Percentiles rank a stretch among this genome's conserved stretches.
Evolutionary conservation across 2,797 vertebrate species (phyloP).

Genomic region (Tolypeutes matacus): DNA sequence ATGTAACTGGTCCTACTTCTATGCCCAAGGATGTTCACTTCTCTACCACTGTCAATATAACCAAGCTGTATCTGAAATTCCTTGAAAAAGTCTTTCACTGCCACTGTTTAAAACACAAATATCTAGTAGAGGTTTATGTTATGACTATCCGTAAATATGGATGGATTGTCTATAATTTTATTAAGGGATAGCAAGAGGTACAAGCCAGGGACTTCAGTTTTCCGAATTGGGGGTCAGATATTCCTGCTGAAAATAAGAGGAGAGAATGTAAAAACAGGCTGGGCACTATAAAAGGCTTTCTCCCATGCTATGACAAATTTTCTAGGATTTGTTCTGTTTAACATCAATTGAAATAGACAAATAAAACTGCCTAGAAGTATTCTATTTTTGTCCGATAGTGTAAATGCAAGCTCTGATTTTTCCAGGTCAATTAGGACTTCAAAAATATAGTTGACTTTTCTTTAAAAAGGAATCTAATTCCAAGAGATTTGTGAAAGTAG

Average conservation of each 20-base stretch:
- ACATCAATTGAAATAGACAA: background rate
- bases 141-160: background rate
- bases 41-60: background rate
- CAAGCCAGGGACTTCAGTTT: background rate
- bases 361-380: background rate
- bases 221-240: too few species aligned
- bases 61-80: slow-evolving; percentile 1
- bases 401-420: background rate
- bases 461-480: slow-evolving; percentile 6
- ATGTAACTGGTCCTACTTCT: background rate
- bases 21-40: background rate
- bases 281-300: background rate
- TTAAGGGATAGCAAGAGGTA: background rate
- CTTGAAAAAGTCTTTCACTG: slow-evolving; percentile 16
- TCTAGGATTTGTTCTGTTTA: background rate
- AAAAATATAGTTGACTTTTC: slow-evolving; percentile 30
- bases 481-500: background rate
- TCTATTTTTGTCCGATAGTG: background rate
- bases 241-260: background rate
- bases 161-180: background rate
- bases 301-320: background rate
- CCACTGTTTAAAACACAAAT: background rate
- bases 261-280: background rate
- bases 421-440: background rate
- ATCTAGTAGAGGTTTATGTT: background rate